Evolutionary conservation across 2,113 vertebrate genomes (phyloP).

Genomic region (Ginglymostoma cirratum): DNA sequence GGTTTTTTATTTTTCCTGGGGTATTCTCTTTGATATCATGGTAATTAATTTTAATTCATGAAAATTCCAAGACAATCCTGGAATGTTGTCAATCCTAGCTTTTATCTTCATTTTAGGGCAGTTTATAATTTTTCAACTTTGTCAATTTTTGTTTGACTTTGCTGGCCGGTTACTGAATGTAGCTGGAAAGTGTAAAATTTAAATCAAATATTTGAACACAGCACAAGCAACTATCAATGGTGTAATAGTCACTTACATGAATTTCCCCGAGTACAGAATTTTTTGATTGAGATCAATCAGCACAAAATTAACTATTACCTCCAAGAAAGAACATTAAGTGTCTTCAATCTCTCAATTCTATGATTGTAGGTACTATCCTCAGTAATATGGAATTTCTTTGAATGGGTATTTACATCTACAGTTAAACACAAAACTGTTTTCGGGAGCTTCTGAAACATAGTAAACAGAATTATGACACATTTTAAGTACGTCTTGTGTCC

Average conservation of each 20-base stretch:
- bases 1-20: background rate
- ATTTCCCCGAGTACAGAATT: background rate
- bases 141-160: background rate
- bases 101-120: background rate
- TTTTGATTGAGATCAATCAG: background rate
- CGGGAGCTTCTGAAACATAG: background rate
- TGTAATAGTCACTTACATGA: background rate
- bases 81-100: background rate
- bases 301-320: background rate
- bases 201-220: background rate
- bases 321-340: background rate
- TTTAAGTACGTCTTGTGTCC: background rate
- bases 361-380: background rate
- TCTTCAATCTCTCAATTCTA: background rate
- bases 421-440: background rate
- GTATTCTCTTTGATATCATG: background rate
- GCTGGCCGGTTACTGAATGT: background rate
- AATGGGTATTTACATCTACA: background rate
- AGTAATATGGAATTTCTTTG: background rate
- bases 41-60: background rate
- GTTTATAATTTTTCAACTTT: background rate
- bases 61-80: too few species aligned
- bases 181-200: background rate
- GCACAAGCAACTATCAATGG: background rate
- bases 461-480: background rate